Evolutionary conservation across 2,797 vertebrate genomes (phyloP).

Genomic region (Craterocephalus amniculus): DNA sequence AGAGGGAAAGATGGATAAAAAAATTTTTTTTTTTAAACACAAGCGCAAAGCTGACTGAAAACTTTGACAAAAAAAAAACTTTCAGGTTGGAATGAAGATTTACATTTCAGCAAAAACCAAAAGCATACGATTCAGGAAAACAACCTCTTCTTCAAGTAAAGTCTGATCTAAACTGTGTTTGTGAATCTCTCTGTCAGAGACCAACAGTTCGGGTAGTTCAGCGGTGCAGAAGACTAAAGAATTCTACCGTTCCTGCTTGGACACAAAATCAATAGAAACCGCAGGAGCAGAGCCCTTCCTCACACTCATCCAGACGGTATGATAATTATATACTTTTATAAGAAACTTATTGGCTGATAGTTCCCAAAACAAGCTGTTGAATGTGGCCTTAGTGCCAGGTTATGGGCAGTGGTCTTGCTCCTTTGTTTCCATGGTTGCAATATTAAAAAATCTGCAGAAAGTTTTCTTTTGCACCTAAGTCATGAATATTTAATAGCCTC

Average conservation of each 20-base stretch:
- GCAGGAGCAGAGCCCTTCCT: constrained; percentile 84
- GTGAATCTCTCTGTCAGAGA: constrained; percentile 51
- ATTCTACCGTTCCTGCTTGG: constrained; percentile 91
- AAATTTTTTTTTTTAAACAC: no score
- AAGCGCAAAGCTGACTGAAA: not conserved
- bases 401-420: not conserved
- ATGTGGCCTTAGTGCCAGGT: not conserved
- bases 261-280: constrained; percentile 81
- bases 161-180: not conserved
- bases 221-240: constrained; percentile 84
- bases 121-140: not conserved
- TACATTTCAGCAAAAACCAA: not conserved
- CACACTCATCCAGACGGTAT: constrained; percentile 87
- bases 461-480: not conserved
- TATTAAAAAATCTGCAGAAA: not conserved
- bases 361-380: not conserved
- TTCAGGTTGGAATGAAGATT: not conserved
- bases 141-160: not conserved
- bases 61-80: not conserved
- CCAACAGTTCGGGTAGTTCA: constrained; percentile 52
- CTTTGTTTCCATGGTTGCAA: not conserved
- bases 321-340: constrained; percentile 9
- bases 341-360: not conserved
- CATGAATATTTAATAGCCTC: not conserved
- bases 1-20: not conserved